Percentiles rank a stretch among this genome's conserved stretches.
Evolutionary conservation across 1,140 invertebrate genomes (phyloP).

Genomic region (Microplitis demolitor): DNA sequence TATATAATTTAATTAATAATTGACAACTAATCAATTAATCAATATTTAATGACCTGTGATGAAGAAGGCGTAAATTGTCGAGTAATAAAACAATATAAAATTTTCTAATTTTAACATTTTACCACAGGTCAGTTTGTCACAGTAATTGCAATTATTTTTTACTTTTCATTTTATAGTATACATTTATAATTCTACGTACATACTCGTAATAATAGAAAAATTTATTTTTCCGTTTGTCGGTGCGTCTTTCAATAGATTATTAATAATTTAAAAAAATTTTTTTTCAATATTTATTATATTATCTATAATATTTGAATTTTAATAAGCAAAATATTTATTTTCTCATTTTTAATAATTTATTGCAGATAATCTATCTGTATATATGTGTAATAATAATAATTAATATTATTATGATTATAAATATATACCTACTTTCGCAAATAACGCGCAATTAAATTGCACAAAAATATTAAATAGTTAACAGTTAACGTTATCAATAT

Average conservation of each 20-base stretch:
- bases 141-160: conserved; percentile 55
- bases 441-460: conserved; percentile 21
- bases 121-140: conserved; percentile 49
- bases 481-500: conserved; percentile 40
- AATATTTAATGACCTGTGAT: conserved; percentile 46
- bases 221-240: conserved; percentile 1
- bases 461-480: conserved; percentile 30
- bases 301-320: conserved; percentile 24
- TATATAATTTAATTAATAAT: conserved; percentile 58
- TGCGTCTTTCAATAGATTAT: background rate
- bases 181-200: background rate
- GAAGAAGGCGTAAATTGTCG: conserved; percentile 56
- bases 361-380: no score
- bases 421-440: conserved; percentile 12
- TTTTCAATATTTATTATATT: conserved; percentile 5
- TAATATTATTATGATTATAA: background rate
- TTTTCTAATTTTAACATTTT: conserved; percentile 57
- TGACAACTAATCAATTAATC: conserved; percentile 60
- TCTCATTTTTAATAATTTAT: background rate
- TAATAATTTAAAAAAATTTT: conserved; percentile 5
- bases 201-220: background rate
- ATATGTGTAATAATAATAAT: background rate
- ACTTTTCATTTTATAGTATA: conserved; percentile 18
- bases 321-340: conserved; percentile 23
- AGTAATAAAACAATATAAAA: conserved; percentile 58